These are phyloP conservation scores for Wasmannia auropunctata DNA, from an alignment of 1,140 invertebrate genomes.

Conservation along the genomic window DNA sequence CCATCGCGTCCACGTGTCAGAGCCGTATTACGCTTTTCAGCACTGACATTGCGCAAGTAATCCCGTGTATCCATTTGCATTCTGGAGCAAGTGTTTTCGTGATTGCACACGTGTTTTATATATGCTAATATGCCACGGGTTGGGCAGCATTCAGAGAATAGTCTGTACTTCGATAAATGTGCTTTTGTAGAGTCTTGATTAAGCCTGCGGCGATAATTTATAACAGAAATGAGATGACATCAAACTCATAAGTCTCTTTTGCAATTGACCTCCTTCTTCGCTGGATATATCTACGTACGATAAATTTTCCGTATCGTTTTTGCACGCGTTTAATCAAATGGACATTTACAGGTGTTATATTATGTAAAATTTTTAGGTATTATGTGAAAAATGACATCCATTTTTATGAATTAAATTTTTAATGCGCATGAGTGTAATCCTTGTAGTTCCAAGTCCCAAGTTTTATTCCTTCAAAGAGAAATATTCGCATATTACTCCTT, in stretches of 20 bases:
- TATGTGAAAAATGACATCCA: not conserved
- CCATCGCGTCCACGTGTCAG: not conserved
- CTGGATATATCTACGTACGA: not conserved
- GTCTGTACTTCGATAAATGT: slow-evolving; percentile 20
- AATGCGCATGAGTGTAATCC: not conserved
- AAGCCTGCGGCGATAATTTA: slow-evolving; percentile 33
- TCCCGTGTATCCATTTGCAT: slow-evolving; percentile 66
- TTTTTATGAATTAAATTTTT: not conserved
- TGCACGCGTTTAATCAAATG: not conserved
- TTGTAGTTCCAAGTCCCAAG: not conserved
- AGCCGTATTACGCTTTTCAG: slow-evolving; percentile 12
- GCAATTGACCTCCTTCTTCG: slow-evolving; percentile 40
- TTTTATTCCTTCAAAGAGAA: not conserved
- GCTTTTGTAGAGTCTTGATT: slow-evolving; percentile 36
- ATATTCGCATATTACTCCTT: not conserved
- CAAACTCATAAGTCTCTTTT: slow-evolving; percentile 23
- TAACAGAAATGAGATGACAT: slow-evolving; percentile 1
- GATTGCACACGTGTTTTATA: slow-evolving; percentile 65
- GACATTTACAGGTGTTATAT: too few species aligned
- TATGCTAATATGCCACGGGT: not conserved
- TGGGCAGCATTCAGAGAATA: slow-evolving; percentile 14
- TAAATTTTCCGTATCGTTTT: not conserved
- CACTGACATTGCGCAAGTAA: slow-evolving; percentile 62
- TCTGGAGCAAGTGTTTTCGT: slow-evolving; percentile 76
- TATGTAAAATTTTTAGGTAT: not conserved